Base-by-base conservation (phyloP, 1,140 invertebrate species). In the Trinorchestia longiramus region DNA sequence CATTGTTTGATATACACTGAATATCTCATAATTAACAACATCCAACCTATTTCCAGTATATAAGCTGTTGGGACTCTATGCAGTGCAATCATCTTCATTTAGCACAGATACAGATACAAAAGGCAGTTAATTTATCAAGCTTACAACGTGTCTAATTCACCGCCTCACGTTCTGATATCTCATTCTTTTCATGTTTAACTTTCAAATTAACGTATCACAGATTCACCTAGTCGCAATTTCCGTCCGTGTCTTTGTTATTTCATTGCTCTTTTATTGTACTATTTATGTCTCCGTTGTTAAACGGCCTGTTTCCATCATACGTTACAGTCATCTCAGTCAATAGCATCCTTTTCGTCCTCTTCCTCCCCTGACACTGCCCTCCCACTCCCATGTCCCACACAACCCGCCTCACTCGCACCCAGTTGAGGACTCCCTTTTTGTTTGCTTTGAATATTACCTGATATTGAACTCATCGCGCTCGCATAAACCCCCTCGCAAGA, bases 401-500 rank as follows among this genome's bases (percentile, higher is more conserved):
- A 87, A 87, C 87, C 87, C 87, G 36, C 87, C n/a, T 44, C 90
- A 36, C 92, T 17, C 44, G 45, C 92, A 94, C 44, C 92, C 92
- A 94, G 43, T 94, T 94, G 43, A 45, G 44, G 41, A 41, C 36
- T 94, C 44, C 43, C 92, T n/a, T 45, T 94, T 94, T 94, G 92
- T 94, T 94, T 94, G 44, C 92, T 43, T 47, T 45, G 92, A 44
- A 94, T 94, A 94, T 94, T 94, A 94, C 92, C 92, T 94, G 92
- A 94, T 94, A 94, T 94, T 94, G 92, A 94, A 94, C 92, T 94
- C 43, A 94, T 94, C 92, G 44, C 92, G 43, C 41, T 94, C 92
- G 44, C 92, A 94, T 11, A 3, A 40, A 36, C 43, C 92, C 36
- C 15, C 44, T 94, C 6, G 23, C 17, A 36, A 0, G 3, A 40